A percentile compares a stretch with the other conserved stretches of the same genome.
These are phyloP conservation scores for Hemicordylus capensis DNA, from an alignment of 2,113 vertebrate genomes.

Conservation along the genomic window DNA sequence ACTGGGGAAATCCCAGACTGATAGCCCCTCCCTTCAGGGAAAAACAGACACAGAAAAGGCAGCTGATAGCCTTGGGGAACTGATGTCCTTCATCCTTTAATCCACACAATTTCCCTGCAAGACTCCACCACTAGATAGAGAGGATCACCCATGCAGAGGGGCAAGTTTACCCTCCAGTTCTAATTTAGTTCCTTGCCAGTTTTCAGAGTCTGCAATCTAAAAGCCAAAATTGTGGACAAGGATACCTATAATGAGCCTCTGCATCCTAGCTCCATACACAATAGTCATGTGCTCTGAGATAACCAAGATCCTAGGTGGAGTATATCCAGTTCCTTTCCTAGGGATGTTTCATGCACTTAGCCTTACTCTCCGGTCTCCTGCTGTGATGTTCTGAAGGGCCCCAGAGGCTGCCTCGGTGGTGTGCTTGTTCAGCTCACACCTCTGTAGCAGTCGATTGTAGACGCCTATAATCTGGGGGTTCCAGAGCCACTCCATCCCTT, in stretches of 20 bases:
- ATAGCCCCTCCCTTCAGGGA: fast-evolving
- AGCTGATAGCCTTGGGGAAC: background rate
- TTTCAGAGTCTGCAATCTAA: background rate
- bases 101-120: background rate
- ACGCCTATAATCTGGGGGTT: slow-evolving; percentile 88
- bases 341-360: fast-evolving
- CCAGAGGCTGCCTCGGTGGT: slow-evolving; percentile 87
- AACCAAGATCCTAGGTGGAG: background rate
- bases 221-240: background rate
- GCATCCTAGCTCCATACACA: background rate
- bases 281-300: background rate
- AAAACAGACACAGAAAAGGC: background rate
- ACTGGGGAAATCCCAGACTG: background rate
- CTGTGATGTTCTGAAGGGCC: slow-evolving; percentile 93
- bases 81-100: background rate
- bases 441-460: slow-evolving; percentile 89
- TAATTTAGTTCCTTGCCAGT: background rate
- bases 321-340: background rate
- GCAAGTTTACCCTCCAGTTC: no score
- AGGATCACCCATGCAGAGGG: background rate
- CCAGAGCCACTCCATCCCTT: slow-evolving; percentile 95
- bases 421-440: slow-evolving; percentile 80
- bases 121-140: background rate
- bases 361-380: slow-evolving; percentile 88
- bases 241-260: background rate